Base-by-base conservation (phyloP, 2,113 vertebrate genomes). In the Barnardius zonarius region DNA sequence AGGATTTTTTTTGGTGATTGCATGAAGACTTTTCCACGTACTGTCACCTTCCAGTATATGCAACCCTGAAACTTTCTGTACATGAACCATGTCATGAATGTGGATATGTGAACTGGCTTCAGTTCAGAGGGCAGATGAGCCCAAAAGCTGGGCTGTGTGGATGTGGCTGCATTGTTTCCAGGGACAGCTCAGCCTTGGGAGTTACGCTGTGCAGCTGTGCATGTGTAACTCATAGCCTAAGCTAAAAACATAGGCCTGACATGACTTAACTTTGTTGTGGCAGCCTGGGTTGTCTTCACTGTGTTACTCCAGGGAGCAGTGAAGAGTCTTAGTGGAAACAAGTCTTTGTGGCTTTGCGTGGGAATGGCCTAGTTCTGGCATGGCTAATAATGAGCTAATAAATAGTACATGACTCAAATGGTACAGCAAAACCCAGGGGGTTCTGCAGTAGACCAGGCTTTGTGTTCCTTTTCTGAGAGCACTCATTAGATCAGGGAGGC, bases 281-380 rank as follows among this genome's bases (percentile, higher is more conserved):
- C 77, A 64, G 91, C 61, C 77, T 75, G 69, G 22, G 43, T 89
- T 97, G 81, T 95, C 80, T 94, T 95, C 83, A 70, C 35, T 48
- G 16, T 43, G 33, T 72, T 94, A 46, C 95, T 91, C 86, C 27
- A 28, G 91, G 91, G 94, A 96, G 43, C 83, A 62, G 48, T 64
- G 83, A 92, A 78, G 33, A 55, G 27, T 72, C 91, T 81, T 72
- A 37, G 69, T 91, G 69, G 91, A 95, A 95, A 76, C 17, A 64
- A 82, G 35, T 51, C 51, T 86, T 72, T 93, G 61, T 62, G 13
- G 61, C 77, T 96, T 92, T 0, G 13, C 23, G 70, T 96, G 92
- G 92, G 89, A 97, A 95, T 64, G 80, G 86, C 86, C 83, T 86
- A 51, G 69, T 93, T 96, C 83, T 97, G 95, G 90, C 89, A 68